Conservation (phyloP, 23 tunicate species). For the Halocynthia roretzi region DNA sequence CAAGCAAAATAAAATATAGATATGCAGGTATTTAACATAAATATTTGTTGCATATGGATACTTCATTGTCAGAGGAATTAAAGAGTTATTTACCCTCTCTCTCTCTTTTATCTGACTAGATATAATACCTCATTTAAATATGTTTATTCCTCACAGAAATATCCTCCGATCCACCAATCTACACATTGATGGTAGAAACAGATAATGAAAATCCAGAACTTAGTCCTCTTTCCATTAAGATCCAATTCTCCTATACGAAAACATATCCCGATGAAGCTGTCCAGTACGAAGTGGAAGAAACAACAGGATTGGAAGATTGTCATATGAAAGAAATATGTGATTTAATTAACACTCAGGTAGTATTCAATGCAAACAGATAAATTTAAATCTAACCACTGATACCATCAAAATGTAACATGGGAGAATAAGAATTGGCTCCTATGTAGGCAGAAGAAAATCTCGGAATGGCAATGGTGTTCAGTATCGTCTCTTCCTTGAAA, state of each 20-base stretch:
- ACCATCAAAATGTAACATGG: too few relatives aligned
- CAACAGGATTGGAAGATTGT: slow-evolving; percentile 43
- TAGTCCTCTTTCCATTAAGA: slow-evolving; percentile 18
- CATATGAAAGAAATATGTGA: slow-evolving; percentile 19
- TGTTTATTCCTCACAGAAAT: too few relatives aligned
- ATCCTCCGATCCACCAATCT: too few relatives aligned
- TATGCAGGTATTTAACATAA: too few relatives aligned
- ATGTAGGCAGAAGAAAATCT: slow-evolving; percentile 57
- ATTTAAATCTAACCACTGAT: background rate
- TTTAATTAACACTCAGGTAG: slow-evolving; percentile 37
- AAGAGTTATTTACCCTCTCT: too few relatives aligned
- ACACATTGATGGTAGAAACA: background rate
- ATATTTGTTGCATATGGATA: too few relatives aligned
- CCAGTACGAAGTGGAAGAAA: slow-evolving; percentile 53
- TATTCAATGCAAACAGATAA: too few relatives aligned
- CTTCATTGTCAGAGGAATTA: too few relatives aligned
- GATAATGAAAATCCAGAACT: slow-evolving; percentile 15
- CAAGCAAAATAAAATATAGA: too few relatives aligned
- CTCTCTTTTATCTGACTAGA: too few relatives aligned
- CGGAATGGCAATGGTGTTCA: slow-evolving; percentile 87
- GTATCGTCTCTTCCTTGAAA: slow-evolving; percentile 73
- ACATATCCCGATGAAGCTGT: slow-evolving; percentile 86
- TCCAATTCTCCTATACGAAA: slow-evolving; percentile 53
- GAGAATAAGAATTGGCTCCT: background rate
- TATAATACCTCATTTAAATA: too few relatives aligned